Conservation (phyloP, 2,888 invertebrate species). For the Tupiocoris notatus region DNA sequence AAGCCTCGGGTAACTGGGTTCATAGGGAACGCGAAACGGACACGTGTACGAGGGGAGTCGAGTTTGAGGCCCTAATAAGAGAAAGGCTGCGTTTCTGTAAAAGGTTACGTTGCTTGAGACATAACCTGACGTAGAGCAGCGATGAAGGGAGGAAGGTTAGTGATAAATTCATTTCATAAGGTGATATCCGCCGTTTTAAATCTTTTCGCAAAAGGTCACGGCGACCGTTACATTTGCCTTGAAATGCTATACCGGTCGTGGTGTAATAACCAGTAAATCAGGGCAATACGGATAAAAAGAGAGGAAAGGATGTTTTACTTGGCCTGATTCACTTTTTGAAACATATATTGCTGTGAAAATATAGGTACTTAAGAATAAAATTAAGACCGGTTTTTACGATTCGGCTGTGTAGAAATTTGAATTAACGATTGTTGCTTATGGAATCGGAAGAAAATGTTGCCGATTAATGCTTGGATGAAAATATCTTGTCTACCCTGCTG, state of each 20-base stretch:
- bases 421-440: too few relatives aligned
- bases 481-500: too few relatives aligned
- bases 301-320: too few relatives aligned
- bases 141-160: not conserved
- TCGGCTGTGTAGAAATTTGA: too few relatives aligned
- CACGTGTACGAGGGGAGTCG: not conserved
- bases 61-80: slow-evolving; percentile 1
- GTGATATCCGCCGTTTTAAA: slow-evolving; percentile 36
- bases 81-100: slow-evolving; percentile 18
- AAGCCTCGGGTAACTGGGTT: not conserved
- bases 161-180: slow-evolving; percentile 31
- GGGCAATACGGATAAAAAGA: not conserved
- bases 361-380: too few relatives aligned
- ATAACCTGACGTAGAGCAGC: not conserved
- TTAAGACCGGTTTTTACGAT: too few relatives aligned
- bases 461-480: too few relatives aligned
- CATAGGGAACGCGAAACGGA: not conserved
- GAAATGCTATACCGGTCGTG: not conserved
- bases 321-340: too few relatives aligned
- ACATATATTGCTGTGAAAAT: too few relatives aligned
- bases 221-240: slow-evolving; percentile 1
- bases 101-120: slow-evolving; percentile 10
- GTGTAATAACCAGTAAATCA: not conserved
- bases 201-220: slow-evolving; percentile 26
- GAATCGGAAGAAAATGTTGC: too few relatives aligned